Evolutionary conservation across 2,888 invertebrate species (phyloP).

Genomic region (Ornithoptera priamus): DNA sequence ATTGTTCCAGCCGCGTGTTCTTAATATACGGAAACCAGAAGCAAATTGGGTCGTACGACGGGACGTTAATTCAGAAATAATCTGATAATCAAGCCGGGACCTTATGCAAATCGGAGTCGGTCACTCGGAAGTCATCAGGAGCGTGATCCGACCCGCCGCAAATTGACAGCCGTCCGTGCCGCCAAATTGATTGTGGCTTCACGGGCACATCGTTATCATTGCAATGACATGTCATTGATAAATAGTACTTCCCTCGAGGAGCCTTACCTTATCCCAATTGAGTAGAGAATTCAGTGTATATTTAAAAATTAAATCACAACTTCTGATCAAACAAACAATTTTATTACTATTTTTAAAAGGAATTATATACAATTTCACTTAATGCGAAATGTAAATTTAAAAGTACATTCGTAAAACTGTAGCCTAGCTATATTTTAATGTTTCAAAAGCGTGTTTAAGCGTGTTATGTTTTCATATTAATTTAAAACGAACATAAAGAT

Average conservation of each 20-base stretch:
- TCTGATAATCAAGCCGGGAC: slow-evolving; percentile 72
- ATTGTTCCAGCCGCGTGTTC: slow-evolving; percentile 54
- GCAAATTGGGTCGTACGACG: slow-evolving; percentile 59
- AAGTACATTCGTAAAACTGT: no score
- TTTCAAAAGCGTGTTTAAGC: no score
- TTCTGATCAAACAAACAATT: neutral
- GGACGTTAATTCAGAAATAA: slow-evolving; percentile 71
- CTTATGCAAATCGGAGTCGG: slow-evolving; percentile 77
- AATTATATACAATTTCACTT: no score
- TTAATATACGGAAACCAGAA: slow-evolving; percentile 75
- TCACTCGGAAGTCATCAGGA: slow-evolving; percentile 75
- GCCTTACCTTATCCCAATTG: neutral
- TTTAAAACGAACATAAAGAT: no score
- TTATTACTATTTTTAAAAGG: neutral
- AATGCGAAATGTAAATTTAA: no score
- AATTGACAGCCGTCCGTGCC: slow-evolving; percentile 65
- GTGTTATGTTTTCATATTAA: no score
- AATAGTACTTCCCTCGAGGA: slow-evolving; percentile 32
- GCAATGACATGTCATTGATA: slow-evolving; percentile 38
- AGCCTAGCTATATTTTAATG: no score
- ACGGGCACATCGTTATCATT: slow-evolving; percentile 48
- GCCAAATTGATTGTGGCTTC: slow-evolving; percentile 69
- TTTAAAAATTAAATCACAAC: neutral
- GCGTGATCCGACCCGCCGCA: slow-evolving; percentile 42
- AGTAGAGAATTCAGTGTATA: neutral